Conservation (phyloP, 2,797 vertebrate genomes). For the Chelon auratus region DNA sequence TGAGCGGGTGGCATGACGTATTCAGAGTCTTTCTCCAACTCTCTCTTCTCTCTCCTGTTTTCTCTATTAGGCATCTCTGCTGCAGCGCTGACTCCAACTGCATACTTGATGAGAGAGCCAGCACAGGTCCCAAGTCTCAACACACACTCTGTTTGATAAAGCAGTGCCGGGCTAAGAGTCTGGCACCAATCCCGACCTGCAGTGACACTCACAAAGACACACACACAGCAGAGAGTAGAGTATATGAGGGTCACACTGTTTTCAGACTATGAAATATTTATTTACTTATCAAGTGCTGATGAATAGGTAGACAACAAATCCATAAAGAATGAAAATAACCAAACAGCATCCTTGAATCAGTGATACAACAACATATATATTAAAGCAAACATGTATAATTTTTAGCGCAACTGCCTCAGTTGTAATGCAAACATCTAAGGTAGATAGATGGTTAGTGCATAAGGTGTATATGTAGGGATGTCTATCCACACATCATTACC, state of each 20-base stretch:
- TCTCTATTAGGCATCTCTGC: constrained; percentile 70
- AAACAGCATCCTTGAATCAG: background rate
- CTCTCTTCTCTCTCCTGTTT: constrained; percentile 46
- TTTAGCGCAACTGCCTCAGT: too few species aligned
- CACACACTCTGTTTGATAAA: constrained; percentile 45
- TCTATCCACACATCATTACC: too few species aligned
- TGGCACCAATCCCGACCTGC: constrained; percentile 61
- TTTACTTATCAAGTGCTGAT: background rate
- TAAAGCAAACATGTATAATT: background rate
- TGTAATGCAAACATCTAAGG: too few species aligned
- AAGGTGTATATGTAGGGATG: too few species aligned
- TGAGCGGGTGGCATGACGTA: constrained; percentile 67
- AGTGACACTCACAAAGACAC: constrained; percentile 23
- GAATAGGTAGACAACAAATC: background rate
- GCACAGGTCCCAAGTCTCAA: constrained; percentile 57
- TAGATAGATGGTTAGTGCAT: too few species aligned
- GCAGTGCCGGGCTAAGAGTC: constrained; percentile 56
- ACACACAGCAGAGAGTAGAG: constrained; percentile 16
- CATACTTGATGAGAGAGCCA: constrained; percentile 75
- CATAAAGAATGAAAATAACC: background rate
- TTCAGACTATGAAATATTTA: background rate
- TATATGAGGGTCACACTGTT: constrained; percentile 16
- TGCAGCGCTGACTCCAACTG: constrained; percentile 75
- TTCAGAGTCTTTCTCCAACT: constrained; percentile 52
- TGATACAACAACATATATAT: background rate